Percentiles rank a stretch among this genome's conserved stretches.
Conservation (phyloP, 2,888 invertebrate genomes). For the Rotaria macrura region DNA sequence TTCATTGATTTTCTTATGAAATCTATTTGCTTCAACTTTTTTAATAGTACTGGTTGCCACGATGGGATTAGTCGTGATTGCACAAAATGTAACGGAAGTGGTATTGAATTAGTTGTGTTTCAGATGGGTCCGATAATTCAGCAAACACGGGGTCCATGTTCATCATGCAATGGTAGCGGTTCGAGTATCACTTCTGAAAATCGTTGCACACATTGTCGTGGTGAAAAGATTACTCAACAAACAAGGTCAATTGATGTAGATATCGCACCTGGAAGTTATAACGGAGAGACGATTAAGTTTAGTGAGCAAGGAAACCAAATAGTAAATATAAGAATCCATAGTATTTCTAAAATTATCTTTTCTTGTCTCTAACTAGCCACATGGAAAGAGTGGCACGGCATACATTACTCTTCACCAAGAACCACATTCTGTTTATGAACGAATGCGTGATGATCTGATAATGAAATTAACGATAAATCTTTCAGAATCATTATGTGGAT, state of each 20-base stretch:
- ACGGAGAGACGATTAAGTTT: not conserved
- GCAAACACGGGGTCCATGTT: not conserved
- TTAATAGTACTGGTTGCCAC: constrained; percentile 57
- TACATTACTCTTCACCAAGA: not conserved
- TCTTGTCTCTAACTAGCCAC: not conserved
- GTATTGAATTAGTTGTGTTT: constrained; percentile 41
- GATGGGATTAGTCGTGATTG: constrained; percentile 59
- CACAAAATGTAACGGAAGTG: constrained; percentile 66
- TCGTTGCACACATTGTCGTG: not conserved
- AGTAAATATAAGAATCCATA: not conserved
- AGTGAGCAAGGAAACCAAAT: not conserved
- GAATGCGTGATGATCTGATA: not conserved
- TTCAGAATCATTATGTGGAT: not conserved
- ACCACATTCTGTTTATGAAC: not conserved
- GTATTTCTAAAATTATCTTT: not conserved
- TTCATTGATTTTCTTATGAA: not conserved
- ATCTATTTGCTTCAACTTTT: not conserved
- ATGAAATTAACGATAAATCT: not conserved
- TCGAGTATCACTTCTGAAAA: not conserved
- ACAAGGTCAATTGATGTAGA: not conserved
- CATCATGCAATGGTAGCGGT: not conserved
- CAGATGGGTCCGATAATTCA: not conserved
- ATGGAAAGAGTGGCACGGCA: not conserved
- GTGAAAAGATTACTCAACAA: not conserved
- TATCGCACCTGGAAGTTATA: not conserved